Conservation (phyloP, 2,113 vertebrate genomes). For the Mustelus asterias region DNA sequence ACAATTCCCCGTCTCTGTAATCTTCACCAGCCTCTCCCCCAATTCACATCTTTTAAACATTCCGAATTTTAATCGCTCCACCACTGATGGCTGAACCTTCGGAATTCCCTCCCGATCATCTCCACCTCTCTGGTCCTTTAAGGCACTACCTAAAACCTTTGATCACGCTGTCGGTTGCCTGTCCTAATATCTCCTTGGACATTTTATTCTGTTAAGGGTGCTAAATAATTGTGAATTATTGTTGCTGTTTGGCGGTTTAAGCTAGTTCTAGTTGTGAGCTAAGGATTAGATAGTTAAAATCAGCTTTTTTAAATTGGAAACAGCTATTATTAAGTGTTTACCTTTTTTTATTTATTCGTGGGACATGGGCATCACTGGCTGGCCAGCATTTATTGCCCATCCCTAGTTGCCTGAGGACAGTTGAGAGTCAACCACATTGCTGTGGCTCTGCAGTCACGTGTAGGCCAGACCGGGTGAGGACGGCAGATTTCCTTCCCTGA, state of each 20-base stretch:
- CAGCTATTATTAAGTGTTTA: not conserved
- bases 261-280: not conserved
- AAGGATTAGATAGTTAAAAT: not conserved
- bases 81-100: not conserved
- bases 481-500: no score
- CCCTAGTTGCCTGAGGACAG: no score
- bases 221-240: not conserved
- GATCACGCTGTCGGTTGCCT: no score
- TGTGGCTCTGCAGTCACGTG: no score
- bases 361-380: no score
- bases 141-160: not conserved
- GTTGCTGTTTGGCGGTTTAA: not conserved
- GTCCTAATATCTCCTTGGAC: not conserved
- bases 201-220: not conserved
- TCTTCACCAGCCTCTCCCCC: not conserved
- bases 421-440: no score
- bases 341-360: no score
- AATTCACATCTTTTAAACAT: not conserved
- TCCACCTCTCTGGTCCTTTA: not conserved
- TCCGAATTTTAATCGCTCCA: not conserved
- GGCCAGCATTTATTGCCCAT: no score
- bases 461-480: no score
- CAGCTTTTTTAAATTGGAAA: not conserved
- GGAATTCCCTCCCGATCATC: not conserved
- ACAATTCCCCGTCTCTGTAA: not conserved